Evolutionary conservation across 2,797 vertebrate genomes (phyloP), one percentile per base, ranked within the genome.

Genomic region (Propithecus perrieri): DNA sequence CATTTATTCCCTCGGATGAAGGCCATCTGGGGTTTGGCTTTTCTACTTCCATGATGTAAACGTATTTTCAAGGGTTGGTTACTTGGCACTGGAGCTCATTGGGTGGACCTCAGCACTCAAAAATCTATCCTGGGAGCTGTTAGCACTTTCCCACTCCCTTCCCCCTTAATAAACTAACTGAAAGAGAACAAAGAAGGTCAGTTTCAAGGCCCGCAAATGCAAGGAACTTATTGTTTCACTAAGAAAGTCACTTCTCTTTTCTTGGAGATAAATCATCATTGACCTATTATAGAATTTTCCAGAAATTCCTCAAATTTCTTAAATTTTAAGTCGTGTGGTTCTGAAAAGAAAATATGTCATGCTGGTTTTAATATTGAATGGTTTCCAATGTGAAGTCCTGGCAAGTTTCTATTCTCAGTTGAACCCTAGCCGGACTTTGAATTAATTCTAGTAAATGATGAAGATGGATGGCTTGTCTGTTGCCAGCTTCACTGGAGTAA

Each of bases 31-130:
- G 26, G 20, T 75, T 93, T 86, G 79, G 75, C 6, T 3, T 97
- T 96, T 96, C 71, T 97, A 84, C 97, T 98, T 98, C 89, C 97
- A 98, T 98, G 97, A 96, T 96, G 95, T 95, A 97, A 98, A 95
- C 26, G 61, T 94, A 97, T 98, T 98, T 98, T 98, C 95, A 97
- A 97, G 86, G 63, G 95, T 59, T 98, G 97, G 88, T 96, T 98
- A 95, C 91, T 98, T 98, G 67, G 96, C 97, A 92, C 94, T 96
- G 65, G 97, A 98, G 97, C 93, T 90, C 72, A 96, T 94, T 97
- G 28, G 95, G 92, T 98, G 85, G 96, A 97, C 87, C 96, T 98
- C 98, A 98, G 97, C 96, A 95, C 85, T 76, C 26, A 97, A 96
- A 94, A 97, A 98, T 95, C 97, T 61, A 83, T 96, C 97, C 92